Evolutionary conservation across 35 echinoderm and acorn worm species (phyloP).

Genomic region (Stichopus chloronotus): DNA sequence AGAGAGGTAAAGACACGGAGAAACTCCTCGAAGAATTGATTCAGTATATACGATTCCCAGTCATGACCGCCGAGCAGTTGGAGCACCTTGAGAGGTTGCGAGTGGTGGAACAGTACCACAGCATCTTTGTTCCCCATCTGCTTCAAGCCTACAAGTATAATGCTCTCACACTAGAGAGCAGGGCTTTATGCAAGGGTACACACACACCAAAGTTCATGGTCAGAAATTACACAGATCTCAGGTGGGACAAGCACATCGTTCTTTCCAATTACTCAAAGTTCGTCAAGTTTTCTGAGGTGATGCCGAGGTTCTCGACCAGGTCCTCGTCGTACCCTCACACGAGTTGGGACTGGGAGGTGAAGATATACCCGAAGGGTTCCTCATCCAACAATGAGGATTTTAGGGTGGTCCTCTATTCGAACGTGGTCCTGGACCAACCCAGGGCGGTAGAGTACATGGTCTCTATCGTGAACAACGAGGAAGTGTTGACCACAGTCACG

Average conservation of each 20-base stretch:
- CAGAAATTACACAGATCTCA: slow-evolving; percentile 92
- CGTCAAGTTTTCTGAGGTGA: slow-evolving; percentile 83
- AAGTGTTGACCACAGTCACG: slow-evolving; percentile 68
- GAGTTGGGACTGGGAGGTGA: slow-evolving; percentile 98
- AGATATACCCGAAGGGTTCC: slow-evolving; percentile 96
- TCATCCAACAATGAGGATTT: slow-evolving; percentile 95
- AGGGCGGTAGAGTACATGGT: slow-evolving; percentile 95
- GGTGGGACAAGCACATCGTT: slow-evolving; percentile 96
- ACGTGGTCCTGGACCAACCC: slow-evolving; percentile 90
- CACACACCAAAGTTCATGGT: slow-evolving; percentile 72
- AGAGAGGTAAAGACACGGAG: slow-evolving; percentile 67
- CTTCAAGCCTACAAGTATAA: slow-evolving; percentile 94
- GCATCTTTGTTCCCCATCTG: slow-evolving; percentile 72
- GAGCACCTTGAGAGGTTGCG: slow-evolving; percentile 72
- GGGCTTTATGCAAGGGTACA: slow-evolving; percentile 74
- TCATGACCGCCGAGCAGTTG: slow-evolving; percentile 94
- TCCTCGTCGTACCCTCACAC: slow-evolving; percentile 92
- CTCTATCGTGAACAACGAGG: slow-evolving; percentile 81
- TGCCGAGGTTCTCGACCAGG: slow-evolving; percentile 91
- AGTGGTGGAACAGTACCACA: slow-evolving; percentile 71
- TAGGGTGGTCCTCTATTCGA: slow-evolving; percentile 91
- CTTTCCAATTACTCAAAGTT: slow-evolving; percentile 87
- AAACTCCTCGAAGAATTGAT: slow-evolving; percentile 79
- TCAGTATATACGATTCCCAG: slow-evolving; percentile 83
- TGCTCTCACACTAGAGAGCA: slow-evolving; percentile 74